Evolutionary conservation across 1,140 invertebrate genomes (phyloP).

Genomic region (Drosophila baimaii): DNA sequence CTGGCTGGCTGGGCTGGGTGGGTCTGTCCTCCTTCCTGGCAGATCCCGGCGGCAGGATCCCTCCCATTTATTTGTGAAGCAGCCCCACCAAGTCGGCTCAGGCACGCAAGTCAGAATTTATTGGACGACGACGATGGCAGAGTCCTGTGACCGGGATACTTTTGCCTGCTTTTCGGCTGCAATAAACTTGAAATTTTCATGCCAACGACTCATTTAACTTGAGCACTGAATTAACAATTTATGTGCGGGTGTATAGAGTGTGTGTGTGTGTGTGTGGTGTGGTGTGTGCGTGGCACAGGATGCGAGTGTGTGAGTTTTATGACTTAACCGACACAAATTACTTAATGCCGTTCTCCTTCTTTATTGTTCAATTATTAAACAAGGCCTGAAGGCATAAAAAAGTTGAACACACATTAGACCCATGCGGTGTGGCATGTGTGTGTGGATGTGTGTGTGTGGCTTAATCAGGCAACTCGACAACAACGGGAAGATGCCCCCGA

Average conservation of each 20-base stretch:
- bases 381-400: slow-evolving; percentile 53
- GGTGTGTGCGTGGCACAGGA: slow-evolving; percentile 12
- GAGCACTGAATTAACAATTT: slow-evolving; percentile 78
- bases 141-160: slow-evolving; percentile 5
- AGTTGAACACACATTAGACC: slow-evolving; percentile 65
- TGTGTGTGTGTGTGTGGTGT: slow-evolving; percentile 3
- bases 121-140: slow-evolving; percentile 16
- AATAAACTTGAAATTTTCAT: slow-evolving; percentile 79
- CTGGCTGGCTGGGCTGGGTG: too few relatives aligned
- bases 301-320: slow-evolving; percentile 66
- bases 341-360: slow-evolving; percentile 74
- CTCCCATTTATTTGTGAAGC: slow-evolving; percentile 1
- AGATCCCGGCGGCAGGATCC: too few relatives aligned
- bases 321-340: slow-evolving; percentile 75
- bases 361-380: slow-evolving; percentile 81
- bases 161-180: slow-evolving; percentile 36
- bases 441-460: slow-evolving; percentile 15
- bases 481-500: slow-evolving; percentile 51
- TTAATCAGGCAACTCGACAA: slow-evolving; percentile 54
- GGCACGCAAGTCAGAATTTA: slow-evolving; percentile 55
- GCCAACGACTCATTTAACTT: slow-evolving; percentile 77
- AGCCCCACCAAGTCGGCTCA: slow-evolving; percentile 11
- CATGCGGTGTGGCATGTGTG: slow-evolving; percentile 8
- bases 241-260: slow-evolving; percentile 29
- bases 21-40: too few relatives aligned